Evolutionary conservation across 2,888 invertebrate species (phyloP).

Genomic region (Diplazon laetatorius): DNA sequence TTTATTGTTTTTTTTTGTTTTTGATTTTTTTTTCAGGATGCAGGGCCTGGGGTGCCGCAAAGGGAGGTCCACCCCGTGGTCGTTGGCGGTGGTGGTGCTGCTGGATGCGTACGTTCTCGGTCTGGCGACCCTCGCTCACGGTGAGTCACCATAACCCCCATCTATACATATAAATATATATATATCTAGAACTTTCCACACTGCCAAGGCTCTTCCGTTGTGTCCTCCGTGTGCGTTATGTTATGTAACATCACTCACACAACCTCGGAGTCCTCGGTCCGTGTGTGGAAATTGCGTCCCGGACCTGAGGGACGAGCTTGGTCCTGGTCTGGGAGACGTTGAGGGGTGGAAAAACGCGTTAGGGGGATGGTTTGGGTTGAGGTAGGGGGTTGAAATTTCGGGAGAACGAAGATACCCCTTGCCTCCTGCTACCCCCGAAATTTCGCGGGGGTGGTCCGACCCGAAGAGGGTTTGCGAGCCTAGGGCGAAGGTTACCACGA

Average conservation of each 20-base stretch:
- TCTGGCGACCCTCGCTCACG: conserved; percentile 75
- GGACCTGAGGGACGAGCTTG: neutral
- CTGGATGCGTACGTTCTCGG: conserved; percentile 72
- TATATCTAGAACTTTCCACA: no score
- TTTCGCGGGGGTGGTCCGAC: no score
- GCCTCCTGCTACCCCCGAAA: conserved; percentile 32
- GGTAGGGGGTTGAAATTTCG: no score
- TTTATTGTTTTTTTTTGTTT: no score
- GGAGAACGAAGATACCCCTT: conserved; percentile 50
- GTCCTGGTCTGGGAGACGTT: conserved; percentile 2
- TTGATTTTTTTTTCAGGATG: conserved; percentile 80
- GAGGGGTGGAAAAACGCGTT: conserved; percentile 18
- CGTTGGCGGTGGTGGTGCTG: conserved; percentile 71
- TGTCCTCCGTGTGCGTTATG: no score
- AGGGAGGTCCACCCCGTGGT: conserved; percentile 75
- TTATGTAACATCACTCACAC: no score
- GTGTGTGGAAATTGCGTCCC: neutral
- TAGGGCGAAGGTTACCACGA: no score
- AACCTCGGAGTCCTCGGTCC: no score
- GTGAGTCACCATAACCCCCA: conserved; percentile 77
- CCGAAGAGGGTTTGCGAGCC: no score
- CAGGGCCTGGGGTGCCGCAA: conserved; percentile 76
- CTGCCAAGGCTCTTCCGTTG: no score
- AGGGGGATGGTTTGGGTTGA: neutral
- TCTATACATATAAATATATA: no score